Evolutionary conservation across 2,797 vertebrate genomes (phyloP).

Genomic region (Molothrus ater): DNA sequence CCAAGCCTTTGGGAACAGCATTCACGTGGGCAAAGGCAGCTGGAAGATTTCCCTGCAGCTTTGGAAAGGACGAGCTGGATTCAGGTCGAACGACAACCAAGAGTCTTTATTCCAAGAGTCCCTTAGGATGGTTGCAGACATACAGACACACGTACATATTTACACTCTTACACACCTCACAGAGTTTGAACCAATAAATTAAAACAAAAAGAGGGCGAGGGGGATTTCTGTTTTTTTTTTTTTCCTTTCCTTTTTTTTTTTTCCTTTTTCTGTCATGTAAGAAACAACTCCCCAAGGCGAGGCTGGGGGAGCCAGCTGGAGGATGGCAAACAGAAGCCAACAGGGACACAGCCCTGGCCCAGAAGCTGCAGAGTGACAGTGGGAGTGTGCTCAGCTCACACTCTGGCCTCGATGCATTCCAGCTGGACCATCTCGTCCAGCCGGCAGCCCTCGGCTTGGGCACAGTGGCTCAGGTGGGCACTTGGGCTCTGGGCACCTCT

Average conservation of each 20-base stretch:
- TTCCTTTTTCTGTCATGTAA: slow-evolving; percentile 24
- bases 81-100: slow-evolving; percentile 66
- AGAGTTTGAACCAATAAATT: slow-evolving; percentile 82
- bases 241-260: background rate
- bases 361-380: slow-evolving; percentile 29
- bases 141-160: slow-evolving; percentile 81
- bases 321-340: slow-evolving; percentile 27
- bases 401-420: slow-evolving; percentile 78
- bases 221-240: background rate
- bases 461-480: slow-evolving; percentile 78
- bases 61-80: slow-evolving; percentile 63
- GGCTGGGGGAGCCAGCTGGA: slow-evolving; percentile 52
- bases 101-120: slow-evolving; percentile 80
- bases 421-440: slow-evolving; percentile 69
- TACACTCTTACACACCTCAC: slow-evolving; percentile 80
- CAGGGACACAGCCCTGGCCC: slow-evolving; percentile 22
- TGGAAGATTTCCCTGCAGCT: background rate
- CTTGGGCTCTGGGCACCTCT: slow-evolving; percentile 79
- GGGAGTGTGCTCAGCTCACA: slow-evolving; percentile 67
- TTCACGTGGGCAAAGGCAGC: background rate
- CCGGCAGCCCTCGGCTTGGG: slow-evolving; percentile 72
- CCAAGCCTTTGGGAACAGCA: background rate
- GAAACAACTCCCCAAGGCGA: slow-evolving; percentile 66
- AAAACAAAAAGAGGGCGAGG: background rate
- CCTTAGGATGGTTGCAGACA: slow-evolving; percentile 74